Evolutionary conservation across 2,113 vertebrate species (phyloP), one percentile per base, ranked within the genome.

Genomic region (Saccopteryx leptura): DNA sequence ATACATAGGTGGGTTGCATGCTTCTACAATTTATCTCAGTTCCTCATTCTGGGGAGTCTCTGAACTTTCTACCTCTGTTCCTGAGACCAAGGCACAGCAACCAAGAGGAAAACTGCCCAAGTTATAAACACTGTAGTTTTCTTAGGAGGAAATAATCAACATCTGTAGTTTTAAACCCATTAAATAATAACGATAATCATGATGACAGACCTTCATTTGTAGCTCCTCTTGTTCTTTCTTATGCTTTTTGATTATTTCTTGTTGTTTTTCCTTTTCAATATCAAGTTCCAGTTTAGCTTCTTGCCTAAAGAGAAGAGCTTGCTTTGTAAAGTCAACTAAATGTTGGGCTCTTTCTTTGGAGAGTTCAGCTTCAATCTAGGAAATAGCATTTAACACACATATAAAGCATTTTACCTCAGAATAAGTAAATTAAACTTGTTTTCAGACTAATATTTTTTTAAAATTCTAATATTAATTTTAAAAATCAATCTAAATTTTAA

Each of bases 181-280:
- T 69, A 76, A 58, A 26, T 56, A 60, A 24, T 23, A 56, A 31
- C 10, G 31, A 48, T 11, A 7, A 31, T 19, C 23, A 13, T n/a
- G 58, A n/a, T 0, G n/a, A 96, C 97, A 84, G 93, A 99, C 99
- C 99, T 99, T 99, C 79, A 95, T 95, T 95, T 99, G 98, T 0
- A 99, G 98, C 87, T 98, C 98, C 46, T 98, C 97, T 0, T 97
- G 97, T 14, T 99, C 98, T 21, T 91, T 97, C 94, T 99, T 98
- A 50, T 98, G 98, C 68, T 99, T 98, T 4, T 92, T 84, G 89
- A 99, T 97, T 56, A 99, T 78, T 33, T 99, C 98, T 90, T 99
- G 98, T 85, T 98, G 99, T 48, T 99, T 99, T 93, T 99, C 98
- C 78, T 98, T 99, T 92, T 99, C 98, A 50, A 98, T 98, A 33